Base-by-base conservation (phyloP, 2,888 invertebrate species). In the Rhaphigaster nebulosa region DNA sequence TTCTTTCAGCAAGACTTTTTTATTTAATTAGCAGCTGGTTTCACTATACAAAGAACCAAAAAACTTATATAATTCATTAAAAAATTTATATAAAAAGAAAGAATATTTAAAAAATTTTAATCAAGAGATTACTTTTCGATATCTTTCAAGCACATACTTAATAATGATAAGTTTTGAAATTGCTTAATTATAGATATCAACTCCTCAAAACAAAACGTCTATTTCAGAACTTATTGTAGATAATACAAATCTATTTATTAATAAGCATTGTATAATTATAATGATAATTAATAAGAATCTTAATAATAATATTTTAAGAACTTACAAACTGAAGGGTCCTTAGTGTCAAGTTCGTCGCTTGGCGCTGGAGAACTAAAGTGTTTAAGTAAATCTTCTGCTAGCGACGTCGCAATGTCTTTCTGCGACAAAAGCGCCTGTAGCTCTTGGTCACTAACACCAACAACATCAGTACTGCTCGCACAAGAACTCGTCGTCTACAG, bases 351-450 rank as follows among this genome's bases (percentile, higher is more conserved):
- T 92, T 96, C 96, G 26, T 96, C 95, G 23, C 92, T 91, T 20
- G 92, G 91, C 29, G 92, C 92, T 0, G 93, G 92, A 38, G 96
- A 96, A 23, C 96, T 96, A 93, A 98, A 97, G 93, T 98, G 97
- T 94, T 98, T 97, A 90, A 98, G 94, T 91, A 98, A 94, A 94
- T 98, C 98, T 94, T 98, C 98, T 84, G 98, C 97, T 92, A 98
- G 95, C 70, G 97, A 96, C 91, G 97, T 96, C 0, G 96, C 95
- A 89, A 96, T 95, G 93, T 96, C 97, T 92, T 96, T 96, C 92
- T 96, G 96, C 1, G 96, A 96, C n/a, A 97, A 94, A 76, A 97
- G 94, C 91, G 96, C 96, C 92, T 96, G 96, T 65, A 97, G 94
- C 92, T 97, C 97, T 93, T 96, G 96, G 93, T 96, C 96, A 92